Evolutionary conservation across 2,888 invertebrate genomes (phyloP).

Genomic region (Geotrupes spiniger): DNA sequence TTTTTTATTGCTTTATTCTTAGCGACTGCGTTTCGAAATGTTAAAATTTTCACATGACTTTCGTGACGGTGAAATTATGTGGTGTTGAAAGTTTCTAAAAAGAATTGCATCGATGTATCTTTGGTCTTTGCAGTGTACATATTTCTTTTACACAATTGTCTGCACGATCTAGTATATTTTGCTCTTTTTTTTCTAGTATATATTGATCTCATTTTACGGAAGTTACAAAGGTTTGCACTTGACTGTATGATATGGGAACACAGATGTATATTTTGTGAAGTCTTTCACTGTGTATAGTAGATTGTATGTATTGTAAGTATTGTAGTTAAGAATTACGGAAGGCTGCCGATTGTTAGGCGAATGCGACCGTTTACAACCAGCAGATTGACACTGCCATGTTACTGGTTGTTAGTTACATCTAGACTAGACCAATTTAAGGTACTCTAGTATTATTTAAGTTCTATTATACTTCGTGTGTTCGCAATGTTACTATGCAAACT

Average conservation of each 20-base stretch:
- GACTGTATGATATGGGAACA: conserved; percentile 27
- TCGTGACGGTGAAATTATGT: too few relatives aligned
- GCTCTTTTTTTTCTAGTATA: conserved; percentile 3
- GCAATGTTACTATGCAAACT: conserved; percentile 37
- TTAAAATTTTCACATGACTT: too few relatives aligned
- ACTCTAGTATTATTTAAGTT: conserved; percentile 29
- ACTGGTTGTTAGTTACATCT: conserved; percentile 31
- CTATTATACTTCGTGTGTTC: conserved; percentile 39
- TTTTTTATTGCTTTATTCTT: conserved; percentile 10
- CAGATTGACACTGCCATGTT: conserved; percentile 33
- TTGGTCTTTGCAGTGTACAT: too few relatives aligned
- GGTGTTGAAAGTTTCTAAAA: too few relatives aligned
- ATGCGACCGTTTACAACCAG: conserved; percentile 28
- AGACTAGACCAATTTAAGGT: conserved; percentile 30
- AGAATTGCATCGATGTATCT: too few relatives aligned
- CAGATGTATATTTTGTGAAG: conserved; percentile 38
- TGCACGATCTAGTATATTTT: too few relatives aligned
- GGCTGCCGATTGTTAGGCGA: conserved; percentile 12
- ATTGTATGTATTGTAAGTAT: conserved; percentile 44
- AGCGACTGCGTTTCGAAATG: neutral
- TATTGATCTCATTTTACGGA: conserved; percentile 21
- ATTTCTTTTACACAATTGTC: too few relatives aligned
- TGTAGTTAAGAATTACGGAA: conserved; percentile 29
- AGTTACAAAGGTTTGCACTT: conserved; percentile 19
- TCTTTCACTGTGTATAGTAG: conserved; percentile 46